Percentiles rank a stretch among this genome's conserved stretches.
Conservation (phyloP, 1,140 invertebrate species). For the Philopotamus ludificatus region DNA sequence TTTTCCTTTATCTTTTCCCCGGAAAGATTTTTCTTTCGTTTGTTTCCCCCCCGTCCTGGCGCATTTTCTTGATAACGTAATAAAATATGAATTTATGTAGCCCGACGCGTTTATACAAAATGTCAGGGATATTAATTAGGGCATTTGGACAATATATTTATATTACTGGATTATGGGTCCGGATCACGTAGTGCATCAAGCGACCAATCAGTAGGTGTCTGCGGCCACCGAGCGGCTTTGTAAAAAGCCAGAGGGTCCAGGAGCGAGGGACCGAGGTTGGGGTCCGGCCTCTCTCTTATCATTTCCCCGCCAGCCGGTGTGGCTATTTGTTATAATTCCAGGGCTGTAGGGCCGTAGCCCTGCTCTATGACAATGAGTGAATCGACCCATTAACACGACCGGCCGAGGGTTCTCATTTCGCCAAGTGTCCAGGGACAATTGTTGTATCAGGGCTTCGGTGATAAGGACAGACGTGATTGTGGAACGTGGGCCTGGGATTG, state of each 20-base stretch:
- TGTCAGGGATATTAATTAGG: too few relatives aligned
- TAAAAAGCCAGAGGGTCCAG: conserved; percentile 16
- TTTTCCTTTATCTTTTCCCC: conserved; percentile 22
- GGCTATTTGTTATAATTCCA: conserved; percentile 41
- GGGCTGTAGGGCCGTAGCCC: conserved; percentile 10
- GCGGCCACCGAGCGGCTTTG: conserved; percentile 4
- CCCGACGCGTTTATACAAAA: too few relatives aligned
- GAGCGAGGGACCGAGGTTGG: conserved; percentile 11
- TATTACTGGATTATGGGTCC: too few relatives aligned
- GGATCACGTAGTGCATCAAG: background rate
- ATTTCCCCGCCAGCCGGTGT: conserved; percentile 36
- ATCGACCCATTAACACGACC: conserved; percentile 39
- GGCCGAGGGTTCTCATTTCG: conserved; percentile 34
- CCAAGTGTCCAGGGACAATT: conserved; percentile 37
- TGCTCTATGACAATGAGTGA: conserved; percentile 39
- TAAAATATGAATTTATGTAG: conserved; percentile 13
- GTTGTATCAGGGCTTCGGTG: conserved; percentile 9
- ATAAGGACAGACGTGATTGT: conserved; percentile 38
- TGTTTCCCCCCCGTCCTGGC: conserved; percentile 19
- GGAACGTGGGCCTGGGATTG: background rate
- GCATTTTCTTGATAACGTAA: conserved; percentile 17
- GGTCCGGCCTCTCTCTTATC: conserved; percentile 34
- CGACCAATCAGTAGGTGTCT: background rate
- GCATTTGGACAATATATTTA: too few relatives aligned
- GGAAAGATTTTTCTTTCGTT: conserved; percentile 25